Evolutionary conservation across 2,888 invertebrate species (phyloP).

Genomic region (Leucania comma): DNA sequence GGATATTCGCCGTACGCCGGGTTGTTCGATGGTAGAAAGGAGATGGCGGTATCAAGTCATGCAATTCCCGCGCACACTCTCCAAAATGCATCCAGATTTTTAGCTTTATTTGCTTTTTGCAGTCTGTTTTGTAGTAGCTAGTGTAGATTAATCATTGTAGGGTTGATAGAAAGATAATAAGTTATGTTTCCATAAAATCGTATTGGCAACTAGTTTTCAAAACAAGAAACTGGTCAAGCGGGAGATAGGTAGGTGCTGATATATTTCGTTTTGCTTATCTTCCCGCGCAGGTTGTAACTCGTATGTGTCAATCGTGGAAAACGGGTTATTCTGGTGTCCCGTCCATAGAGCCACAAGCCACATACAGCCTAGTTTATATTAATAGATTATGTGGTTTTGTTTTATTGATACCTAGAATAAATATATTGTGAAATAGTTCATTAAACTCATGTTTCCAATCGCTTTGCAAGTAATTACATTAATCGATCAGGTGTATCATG

Average conservation of each 20-base stretch:
- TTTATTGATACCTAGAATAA: background rate
- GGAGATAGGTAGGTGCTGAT: constrained; percentile 33
- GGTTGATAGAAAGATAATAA: background rate
- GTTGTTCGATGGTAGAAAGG: too few relatives aligned
- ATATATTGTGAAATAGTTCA: constrained; percentile 6
- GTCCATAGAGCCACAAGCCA: constrained; percentile 30
- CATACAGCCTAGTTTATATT: constrained; percentile 33
- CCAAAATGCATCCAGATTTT: too few relatives aligned
- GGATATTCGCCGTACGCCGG: too few relatives aligned
- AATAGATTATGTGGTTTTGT: constrained; percentile 19
- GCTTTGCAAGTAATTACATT: background rate
- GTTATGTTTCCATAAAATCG: constrained; percentile 5
- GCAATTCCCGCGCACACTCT: too few relatives aligned
- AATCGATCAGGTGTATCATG: background rate
- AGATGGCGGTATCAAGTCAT: too few relatives aligned
- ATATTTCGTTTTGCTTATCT: constrained; percentile 42
- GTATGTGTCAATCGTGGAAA: constrained; percentile 51
- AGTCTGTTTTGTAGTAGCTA: too few relatives aligned
- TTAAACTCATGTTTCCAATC: background rate
- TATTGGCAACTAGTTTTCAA: constrained; percentile 18
- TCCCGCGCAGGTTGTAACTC: constrained; percentile 40
- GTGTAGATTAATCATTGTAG: too few relatives aligned
- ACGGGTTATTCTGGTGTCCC: constrained; percentile 50
- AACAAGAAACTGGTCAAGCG: constrained; percentile 42
- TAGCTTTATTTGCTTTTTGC: too few relatives aligned